Evolutionary conservation across 2,797 vertebrate genomes (phyloP).

Genomic region (Champsocephalus esox): DNA sequence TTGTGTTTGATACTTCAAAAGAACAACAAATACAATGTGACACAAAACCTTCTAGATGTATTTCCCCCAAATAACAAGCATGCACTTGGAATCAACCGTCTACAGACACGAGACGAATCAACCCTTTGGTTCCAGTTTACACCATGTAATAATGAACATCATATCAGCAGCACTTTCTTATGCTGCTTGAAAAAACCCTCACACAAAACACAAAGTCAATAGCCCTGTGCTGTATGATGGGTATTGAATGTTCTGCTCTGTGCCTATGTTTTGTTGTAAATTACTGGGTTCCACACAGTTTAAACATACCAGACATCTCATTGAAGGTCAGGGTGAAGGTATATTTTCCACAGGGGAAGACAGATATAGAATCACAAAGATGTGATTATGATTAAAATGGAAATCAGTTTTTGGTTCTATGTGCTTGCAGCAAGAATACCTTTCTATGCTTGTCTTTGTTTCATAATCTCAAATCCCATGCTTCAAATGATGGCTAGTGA

Average conservation of each 20-base stretch:
- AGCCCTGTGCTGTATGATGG: slow-evolving; percentile 9
- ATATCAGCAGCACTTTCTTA: not conserved
- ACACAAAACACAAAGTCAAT: slow-evolving; percentile 16
- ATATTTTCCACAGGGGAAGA: slow-evolving; percentile 1
- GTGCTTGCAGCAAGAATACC: slow-evolving; percentile 6
- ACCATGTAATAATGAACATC: slow-evolving; percentile 5
- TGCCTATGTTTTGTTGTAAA: slow-evolving; percentile 16
- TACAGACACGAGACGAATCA: not conserved
- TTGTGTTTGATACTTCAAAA: no score
- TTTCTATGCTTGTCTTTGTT: slow-evolving; percentile 5
- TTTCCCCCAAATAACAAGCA: not conserved
- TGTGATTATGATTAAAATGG: not conserved
- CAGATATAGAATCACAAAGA: not conserved
- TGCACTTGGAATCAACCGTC: not conserved
- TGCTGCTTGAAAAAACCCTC: slow-evolving; percentile 17
- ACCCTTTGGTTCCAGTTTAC: slow-evolving; percentile 14
- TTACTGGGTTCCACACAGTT: slow-evolving; percentile 17
- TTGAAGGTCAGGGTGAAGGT: slow-evolving; percentile 10
- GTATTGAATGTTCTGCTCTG: slow-evolving; percentile 44
- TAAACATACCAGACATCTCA: not conserved
- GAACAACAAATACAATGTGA: no score
- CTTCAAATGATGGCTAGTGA: not conserved
- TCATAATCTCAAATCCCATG: slow-evolving; percentile 5
- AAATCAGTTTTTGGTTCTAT: not conserved
- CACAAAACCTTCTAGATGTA: not conserved